Base-by-base conservation (phyloP, 2,797 vertebrate species). In the Hephaestus fuliginosus region DNA sequence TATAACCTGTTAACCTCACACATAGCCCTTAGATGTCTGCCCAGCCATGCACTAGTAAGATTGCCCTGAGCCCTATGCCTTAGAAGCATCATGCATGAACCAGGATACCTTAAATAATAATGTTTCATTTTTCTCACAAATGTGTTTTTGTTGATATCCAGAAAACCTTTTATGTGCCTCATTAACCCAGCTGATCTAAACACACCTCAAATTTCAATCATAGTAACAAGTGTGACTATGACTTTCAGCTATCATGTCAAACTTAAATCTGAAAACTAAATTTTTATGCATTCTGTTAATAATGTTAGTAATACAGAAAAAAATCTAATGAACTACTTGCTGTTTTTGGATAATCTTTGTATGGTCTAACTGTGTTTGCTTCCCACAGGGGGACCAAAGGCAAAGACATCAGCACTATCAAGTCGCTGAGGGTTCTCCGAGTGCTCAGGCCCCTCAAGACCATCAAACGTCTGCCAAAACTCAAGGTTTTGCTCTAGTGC, bases 401-500 rank as follows among this genome's bases (percentile, higher is more conserved):
- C 77, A 99, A 99, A 92, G 98, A 99, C 92, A 97, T 99, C 94
- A 99, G 96, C 96, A 99, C 98, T 10, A 99, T 99, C 94, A 99
- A 99, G 92, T 99, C 98, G 1, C 92, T 99, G 89, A 93, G 98
- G 62, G 98, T 99, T 33, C 95, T 99, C 46, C 93, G 98, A 0
- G 98, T 99, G 62, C 94, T 99, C 41, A 89, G 98, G 60, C 98
- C 98, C 0, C 95, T 99, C 87, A 99, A 99, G 95, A 99, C 98
- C 85, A 99, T 99, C 91, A 99, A 99, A 74, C 93, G 98, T 4
- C 96, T 99, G 71, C 98, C 98, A 14, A 99, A 99, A 75, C 93
- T 99, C 60, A 99, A 99, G 98, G 98, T 99, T 78, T 41, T 68
- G 9, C 52, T 58, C 28, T 22, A 48, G 9, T 22, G 10, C 10